Percentiles rank a stretch among this genome's conserved stretches.
These are phyloP conservation scores for Apodemia mormo DNA, from an alignment of 2,888 invertebrate species.

Conservation along the genomic window DNA sequence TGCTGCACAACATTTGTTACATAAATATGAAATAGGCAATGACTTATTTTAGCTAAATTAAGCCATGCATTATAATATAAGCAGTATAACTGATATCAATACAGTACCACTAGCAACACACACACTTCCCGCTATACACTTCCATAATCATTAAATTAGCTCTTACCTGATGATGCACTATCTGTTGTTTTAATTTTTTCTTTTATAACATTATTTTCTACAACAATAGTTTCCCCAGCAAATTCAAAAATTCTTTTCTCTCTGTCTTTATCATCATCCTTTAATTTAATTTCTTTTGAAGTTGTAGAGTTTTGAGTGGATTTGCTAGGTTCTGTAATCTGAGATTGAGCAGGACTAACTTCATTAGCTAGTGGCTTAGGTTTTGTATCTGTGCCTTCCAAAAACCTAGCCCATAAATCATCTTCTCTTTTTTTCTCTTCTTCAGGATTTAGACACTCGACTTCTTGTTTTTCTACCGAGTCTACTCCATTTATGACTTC, in stretches of 20 bases:
- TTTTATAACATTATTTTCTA: conserved; percentile 67
- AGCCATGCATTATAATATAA: no score
- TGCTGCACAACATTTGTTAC: no score
- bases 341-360: conserved; percentile 32
- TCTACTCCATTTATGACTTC: conserved; percentile 38
- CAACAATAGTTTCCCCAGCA: conserved; percentile 91
- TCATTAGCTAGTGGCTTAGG: conserved; percentile 48
- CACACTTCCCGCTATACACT: no score
- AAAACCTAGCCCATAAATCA: conserved; percentile 90
- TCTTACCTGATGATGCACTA: conserved; percentile 52
- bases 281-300: conserved; percentile 30
- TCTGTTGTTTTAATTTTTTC: conserved; percentile 64
- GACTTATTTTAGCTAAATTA: no score
- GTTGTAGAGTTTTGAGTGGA: conserved; percentile 7
- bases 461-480: conserved; percentile 49
- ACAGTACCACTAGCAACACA: no score
- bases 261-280: conserved; percentile 75
- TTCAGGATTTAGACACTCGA: conserved; percentile 73
- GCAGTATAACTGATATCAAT: no score
- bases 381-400: conserved; percentile 84
- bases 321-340: conserved; percentile 29
- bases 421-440: conserved; percentile 87
- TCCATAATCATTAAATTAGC: background rate
- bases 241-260: conserved; percentile 90
- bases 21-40: no score